These are phyloP conservation scores for Morbakka virulenta DNA, from an alignment of 30 jellyfish, hydroid and myxozoan species.

Conservation along the genomic window DNA sequence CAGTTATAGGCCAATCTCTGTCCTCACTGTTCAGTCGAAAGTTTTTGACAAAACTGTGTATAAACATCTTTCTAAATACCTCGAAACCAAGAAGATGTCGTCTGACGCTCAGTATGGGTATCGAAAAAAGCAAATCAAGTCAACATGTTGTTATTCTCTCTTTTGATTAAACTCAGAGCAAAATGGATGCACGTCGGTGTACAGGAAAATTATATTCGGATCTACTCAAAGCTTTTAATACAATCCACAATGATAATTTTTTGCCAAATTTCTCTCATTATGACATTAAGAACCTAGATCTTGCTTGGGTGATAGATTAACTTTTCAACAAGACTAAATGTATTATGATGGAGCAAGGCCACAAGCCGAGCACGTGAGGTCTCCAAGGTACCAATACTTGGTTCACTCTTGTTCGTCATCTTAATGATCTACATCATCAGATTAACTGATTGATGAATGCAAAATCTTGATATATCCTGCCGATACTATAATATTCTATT, in stretches of 20 bases:
- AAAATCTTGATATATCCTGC: too few species aligned
- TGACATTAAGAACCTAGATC: slow-evolving; percentile 46
- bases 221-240: slow-evolving; percentile 38
- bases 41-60: too few species aligned
- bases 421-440: too few species aligned
- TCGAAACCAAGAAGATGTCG: slow-evolving; percentile 36
- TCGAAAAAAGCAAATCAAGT: slow-evolving; percentile 38
- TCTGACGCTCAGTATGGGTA: slow-evolving; percentile 46
- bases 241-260: slow-evolving; percentile 30
- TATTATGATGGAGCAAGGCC: slow-evolving; percentile 57
- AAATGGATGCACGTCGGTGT: slow-evolving; percentile 59
- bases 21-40: too few species aligned
- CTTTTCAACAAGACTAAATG: slow-evolving; percentile 31
- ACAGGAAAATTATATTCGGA: slow-evolving; percentile 51
- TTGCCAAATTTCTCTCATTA: slow-evolving; percentile 20
- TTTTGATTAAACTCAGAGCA: slow-evolving; percentile 51
- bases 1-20: too few species aligned
- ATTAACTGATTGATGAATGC: too few species aligned
- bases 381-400: slow-evolving; percentile 62
- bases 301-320: slow-evolving; percentile 28
- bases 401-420: slow-evolving; percentile 56
- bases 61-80: slow-evolving; percentile 23
- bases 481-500: too few species aligned
- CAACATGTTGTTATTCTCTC: slow-evolving; percentile 42
- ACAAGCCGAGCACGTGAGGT: slow-evolving; percentile 60